phyloP scores from a whole-genome alignment of 2,797 vertebrate genomes.

The Petrocephalus schoutedeni region DNA sequence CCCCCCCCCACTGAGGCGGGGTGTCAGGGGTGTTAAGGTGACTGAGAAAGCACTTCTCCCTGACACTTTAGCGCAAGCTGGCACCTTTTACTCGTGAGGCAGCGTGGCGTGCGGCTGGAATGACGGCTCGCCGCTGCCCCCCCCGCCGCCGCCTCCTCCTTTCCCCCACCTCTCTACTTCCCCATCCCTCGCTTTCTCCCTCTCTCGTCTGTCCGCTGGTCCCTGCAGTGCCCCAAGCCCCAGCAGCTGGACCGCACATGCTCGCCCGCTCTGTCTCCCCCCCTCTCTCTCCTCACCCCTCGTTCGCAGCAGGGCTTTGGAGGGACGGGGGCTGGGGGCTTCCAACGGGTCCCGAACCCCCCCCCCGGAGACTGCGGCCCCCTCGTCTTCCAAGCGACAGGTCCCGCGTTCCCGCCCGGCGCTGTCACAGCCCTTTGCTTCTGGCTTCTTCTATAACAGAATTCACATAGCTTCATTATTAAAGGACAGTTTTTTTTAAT shows the following conservation, averaged over 20 bases:
- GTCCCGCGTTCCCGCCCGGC: neutral
- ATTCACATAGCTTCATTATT: neutral
- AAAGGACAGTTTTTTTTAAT: neutral
- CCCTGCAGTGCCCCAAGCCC: conserved; percentile 37
- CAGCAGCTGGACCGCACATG: conserved; percentile 61
- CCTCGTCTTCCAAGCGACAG: neutral
- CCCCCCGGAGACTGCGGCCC: neutral
- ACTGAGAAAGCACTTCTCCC: neutral
- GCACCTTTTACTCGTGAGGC: neutral
- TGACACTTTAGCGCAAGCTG: neutral
- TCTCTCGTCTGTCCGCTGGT: conserved; percentile 47
- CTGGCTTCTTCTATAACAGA: neutral
- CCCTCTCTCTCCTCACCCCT: conserved; percentile 17
- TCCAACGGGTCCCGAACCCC: neutral
- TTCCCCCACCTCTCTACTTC: conserved; percentile 34
- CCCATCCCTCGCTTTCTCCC: conserved; percentile 42
- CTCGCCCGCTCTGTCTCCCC: conserved; percentile 30
- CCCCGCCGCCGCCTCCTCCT: conserved; percentile 43
- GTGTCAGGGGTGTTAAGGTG: neutral
- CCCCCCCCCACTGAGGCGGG: neutral
- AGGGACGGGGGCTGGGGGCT: neutral
- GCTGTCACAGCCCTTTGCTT: neutral
- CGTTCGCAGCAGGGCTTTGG: neutral
- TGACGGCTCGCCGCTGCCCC: too few species aligned
- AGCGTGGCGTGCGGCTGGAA: neutral